Evolutionary conservation across 2,888 invertebrate species (phyloP).

Genomic region (Tetramorium bicarinatum): DNA sequence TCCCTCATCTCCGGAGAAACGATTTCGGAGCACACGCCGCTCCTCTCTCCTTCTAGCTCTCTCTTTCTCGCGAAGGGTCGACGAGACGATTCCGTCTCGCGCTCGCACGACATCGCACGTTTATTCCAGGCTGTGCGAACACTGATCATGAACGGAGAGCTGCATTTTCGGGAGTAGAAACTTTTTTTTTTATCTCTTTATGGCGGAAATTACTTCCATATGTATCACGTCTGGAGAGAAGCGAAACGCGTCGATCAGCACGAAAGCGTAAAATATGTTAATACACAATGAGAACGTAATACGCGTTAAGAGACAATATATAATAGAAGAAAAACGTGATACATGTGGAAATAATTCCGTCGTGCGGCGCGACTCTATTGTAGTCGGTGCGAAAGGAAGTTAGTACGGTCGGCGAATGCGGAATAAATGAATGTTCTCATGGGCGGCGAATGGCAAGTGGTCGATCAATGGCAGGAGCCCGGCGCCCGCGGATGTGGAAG

Average conservation of each 20-base stretch:
- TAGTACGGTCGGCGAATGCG: not conserved
- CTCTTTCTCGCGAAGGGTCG: not conserved
- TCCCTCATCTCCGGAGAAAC: conserved; percentile 65
- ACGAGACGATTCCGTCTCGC: conserved; percentile 16
- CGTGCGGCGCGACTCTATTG: not conserved
- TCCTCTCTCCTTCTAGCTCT: not conserved
- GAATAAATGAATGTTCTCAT: conserved; percentile 13
- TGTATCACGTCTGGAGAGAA: not conserved
- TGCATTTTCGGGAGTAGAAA: not conserved
- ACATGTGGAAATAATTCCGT: no score
- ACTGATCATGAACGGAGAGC: not conserved
- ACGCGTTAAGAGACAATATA: not conserved
- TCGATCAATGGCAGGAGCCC: conserved; percentile 12
- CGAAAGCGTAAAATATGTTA: not conserved
- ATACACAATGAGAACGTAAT: not conserved
- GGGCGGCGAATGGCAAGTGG: conserved; percentile 18
- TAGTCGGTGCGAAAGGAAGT: not conserved
- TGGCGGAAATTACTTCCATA: not conserved
- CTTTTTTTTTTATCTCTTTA: not conserved
- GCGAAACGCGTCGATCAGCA: not conserved
- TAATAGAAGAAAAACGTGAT: no score
- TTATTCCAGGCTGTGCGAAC: conserved; percentile 2
- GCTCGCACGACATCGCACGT: not conserved
- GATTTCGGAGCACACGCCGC: not conserved
- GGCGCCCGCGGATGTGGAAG: conserved; percentile 54